Evolutionary conservation across 2,113 vertebrate genomes (phyloP), one percentile per base, ranked within the genome.

Genomic region (Campylomormyrus tamandua): DNA sequence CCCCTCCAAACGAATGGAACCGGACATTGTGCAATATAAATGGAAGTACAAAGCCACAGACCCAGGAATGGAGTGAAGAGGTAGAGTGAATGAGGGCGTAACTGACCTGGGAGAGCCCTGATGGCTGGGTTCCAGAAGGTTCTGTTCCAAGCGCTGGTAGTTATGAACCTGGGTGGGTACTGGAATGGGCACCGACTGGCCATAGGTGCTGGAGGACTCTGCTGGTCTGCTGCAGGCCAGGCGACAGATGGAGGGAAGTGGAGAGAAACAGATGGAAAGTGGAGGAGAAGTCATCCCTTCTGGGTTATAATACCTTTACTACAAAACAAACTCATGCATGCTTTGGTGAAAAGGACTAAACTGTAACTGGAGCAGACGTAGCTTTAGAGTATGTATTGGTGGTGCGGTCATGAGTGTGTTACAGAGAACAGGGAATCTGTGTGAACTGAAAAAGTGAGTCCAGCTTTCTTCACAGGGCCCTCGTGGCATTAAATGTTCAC

Each of bases 151-250:
- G 45, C 97, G 97, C 49, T 97, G 97, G 95, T 98, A 99, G 95
- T 99, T 99, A 13, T 97, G 97, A 77, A 99, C 96, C 90, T 99
- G 98, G 0, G 97, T 97, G 2, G 98, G 98, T 27, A 99, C 98
- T 0, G 98, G 98, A 92, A 99, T 97, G 91, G 98, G 97, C 90
- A 97, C 96, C 0, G 98, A 97, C 83, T 93, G 96, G 5, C 96
- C 96, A 21, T 95, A 96, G 88, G 93, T 96, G 91, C 95, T 95
- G n/a, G 93, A 93, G 42, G 94, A 94, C 62, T 95, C 94, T 39
- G 91, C 93, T 0, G 95, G 93, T 90, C 96, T 96, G 87, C 95
- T 97, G 93, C 1, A 19, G 21, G 10, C 87, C 52, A 90, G 45
- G 5, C 4, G 91, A 88, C 52, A 91, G 42, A 66, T 46, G 74